phyloP scores from a whole-genome alignment of 2,888 invertebrate genomes.

The Diaperis boleti region DNA sequence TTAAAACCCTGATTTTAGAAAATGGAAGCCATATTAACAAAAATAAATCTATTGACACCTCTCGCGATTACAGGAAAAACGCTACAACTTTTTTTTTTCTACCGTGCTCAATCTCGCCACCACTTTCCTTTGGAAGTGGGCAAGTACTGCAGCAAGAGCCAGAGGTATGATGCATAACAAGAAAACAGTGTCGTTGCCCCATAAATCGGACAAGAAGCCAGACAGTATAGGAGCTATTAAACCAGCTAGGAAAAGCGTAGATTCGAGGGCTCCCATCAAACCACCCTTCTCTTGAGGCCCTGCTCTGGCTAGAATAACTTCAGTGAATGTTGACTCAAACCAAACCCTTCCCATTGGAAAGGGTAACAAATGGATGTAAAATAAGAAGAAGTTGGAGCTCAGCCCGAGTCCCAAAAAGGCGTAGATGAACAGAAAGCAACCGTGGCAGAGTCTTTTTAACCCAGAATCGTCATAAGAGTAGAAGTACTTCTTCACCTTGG shows the following conservation, averaged over 20 bases:
- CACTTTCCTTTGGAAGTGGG: neutral
- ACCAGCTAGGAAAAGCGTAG: conserved; percentile 23
- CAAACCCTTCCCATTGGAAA: neutral
- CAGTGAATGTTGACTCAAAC: conserved; percentile 32
- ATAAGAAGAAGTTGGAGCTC: conserved; percentile 9
- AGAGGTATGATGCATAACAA: conserved; percentile 23
- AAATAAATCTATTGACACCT: too few species aligned
- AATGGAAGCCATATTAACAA: too few species aligned
- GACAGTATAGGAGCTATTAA: conserved; percentile 28
- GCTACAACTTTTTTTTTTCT: neutral
- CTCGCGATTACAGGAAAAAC: too few species aligned
- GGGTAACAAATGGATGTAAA: conserved; percentile 10
- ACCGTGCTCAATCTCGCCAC: too few species aligned
- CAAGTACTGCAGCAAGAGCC: neutral
- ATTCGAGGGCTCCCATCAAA: conserved; percentile 38
- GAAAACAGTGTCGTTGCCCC: conserved; percentile 18
- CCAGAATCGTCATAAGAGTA: conserved; percentile 25
- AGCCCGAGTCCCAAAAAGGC: conserved; percentile 18
- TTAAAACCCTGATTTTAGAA: too few species aligned
- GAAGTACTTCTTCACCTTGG: conserved; percentile 11
- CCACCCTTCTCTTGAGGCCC: conserved; percentile 31
- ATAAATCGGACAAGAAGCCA: conserved; percentile 23
- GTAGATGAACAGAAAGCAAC: conserved; percentile 4
- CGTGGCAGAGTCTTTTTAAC: conserved; percentile 27
- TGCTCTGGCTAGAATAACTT: conserved; percentile 27